Conservation (phyloP, 2,888 invertebrate genomes). For the Agapostemon virescens region DNA sequence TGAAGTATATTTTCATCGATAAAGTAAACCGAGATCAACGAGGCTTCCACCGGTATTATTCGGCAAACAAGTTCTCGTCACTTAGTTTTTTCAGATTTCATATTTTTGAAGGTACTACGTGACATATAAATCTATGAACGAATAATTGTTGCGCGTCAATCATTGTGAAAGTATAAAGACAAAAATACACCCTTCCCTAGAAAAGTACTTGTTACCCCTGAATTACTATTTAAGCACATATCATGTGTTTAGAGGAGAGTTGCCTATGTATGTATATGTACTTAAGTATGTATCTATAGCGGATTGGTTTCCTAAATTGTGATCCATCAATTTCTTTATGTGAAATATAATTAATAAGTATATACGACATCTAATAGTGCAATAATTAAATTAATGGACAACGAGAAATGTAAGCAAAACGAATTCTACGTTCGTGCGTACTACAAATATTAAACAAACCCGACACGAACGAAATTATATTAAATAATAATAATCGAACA, state of each 20-base stretch:
- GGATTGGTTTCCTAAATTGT: background rate
- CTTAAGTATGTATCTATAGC: background rate
- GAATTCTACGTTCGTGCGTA: background rate
- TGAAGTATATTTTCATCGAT: constrained; percentile 31
- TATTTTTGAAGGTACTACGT: constrained; percentile 8
- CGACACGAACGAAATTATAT: background rate
- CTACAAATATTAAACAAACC: background rate
- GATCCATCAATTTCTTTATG: background rate
- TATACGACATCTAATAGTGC: background rate
- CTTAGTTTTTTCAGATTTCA: constrained; percentile 16
- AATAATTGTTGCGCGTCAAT: constrained; percentile 34
- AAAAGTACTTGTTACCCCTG: constrained; percentile 13
- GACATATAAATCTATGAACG: constrained; percentile 36
- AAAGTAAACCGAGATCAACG: constrained; percentile 30
- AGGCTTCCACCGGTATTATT: constrained; percentile 27
- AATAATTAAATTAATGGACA: background rate
- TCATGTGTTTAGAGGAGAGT: background rate
- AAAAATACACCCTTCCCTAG: constrained; percentile 22
- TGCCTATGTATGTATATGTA: background rate
- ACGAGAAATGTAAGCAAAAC: background rate
- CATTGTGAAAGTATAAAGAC: constrained; percentile 34
- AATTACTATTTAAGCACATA: background rate
- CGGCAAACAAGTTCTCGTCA: constrained; percentile 18
- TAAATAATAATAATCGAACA: background rate
- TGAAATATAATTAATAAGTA: background rate